phyloP scores from a whole-genome alignment of 2,888 invertebrate genomes.

The Habrosyne pyritoides region DNA sequence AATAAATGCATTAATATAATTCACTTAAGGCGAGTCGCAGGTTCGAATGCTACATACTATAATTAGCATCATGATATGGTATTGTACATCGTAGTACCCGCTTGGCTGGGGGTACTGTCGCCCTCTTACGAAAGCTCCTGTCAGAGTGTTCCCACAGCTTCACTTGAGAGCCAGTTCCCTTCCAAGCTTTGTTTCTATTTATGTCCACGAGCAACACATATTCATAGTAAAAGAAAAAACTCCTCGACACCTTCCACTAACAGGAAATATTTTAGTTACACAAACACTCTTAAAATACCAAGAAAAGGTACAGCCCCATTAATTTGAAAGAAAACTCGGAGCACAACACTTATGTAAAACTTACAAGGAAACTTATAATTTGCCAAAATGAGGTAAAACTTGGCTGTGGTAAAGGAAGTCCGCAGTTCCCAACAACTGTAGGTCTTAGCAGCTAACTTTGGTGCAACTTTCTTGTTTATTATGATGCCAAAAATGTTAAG shows the following conservation, averaged over 20 bases:
- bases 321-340: not conserved
- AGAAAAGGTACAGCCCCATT: not conserved
- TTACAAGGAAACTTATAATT: not conserved
- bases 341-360: not conserved
- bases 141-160: too few species aligned
- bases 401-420: not conserved
- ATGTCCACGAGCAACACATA: too few species aligned
- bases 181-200: too few species aligned
- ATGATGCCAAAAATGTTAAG: not conserved
- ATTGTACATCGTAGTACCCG: too few species aligned
- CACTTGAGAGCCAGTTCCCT: too few species aligned
- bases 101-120: too few species aligned
- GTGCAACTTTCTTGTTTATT: not conserved
- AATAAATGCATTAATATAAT: too few species aligned
- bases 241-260: constrained; percentile 2
- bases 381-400: not conserved
- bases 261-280: not conserved
- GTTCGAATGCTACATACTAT: too few species aligned
- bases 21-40: too few species aligned
- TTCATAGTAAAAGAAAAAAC: too few species aligned
- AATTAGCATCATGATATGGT: too few species aligned
- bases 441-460: not conserved
- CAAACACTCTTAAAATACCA: not conserved
- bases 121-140: too few species aligned
- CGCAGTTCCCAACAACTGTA: not conserved